Conservation (phyloP, 2,888 invertebrate genomes). For the Apodemia mormo region DNA sequence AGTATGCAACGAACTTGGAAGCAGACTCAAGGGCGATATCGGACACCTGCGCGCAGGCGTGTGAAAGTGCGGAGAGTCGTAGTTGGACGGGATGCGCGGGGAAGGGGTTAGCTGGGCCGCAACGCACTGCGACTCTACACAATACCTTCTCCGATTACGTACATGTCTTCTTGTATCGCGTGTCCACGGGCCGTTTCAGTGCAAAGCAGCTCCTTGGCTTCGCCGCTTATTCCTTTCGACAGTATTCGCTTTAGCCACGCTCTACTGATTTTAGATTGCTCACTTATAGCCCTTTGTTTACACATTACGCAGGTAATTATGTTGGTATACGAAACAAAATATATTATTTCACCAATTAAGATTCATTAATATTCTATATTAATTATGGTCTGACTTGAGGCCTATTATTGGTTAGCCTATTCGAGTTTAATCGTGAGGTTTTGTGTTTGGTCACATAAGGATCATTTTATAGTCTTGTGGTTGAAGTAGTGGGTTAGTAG, state of each 20-base stretch:
- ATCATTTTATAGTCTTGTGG: too few species aligned
- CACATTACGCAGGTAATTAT: conserved; percentile 13
- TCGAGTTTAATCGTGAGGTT: too few species aligned
- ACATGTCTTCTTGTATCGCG: conserved; percentile 70
- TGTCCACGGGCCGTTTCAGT: conserved; percentile 46
- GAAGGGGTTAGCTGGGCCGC: conserved; percentile 48
- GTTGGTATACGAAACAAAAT: neutral
- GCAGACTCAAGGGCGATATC: conserved; percentile 75
- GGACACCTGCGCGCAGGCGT: conserved; percentile 79
- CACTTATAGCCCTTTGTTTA: conserved; percentile 39
- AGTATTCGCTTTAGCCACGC: conserved; percentile 64
- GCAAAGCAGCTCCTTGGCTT: conserved; percentile 45
- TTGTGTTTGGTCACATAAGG: too few species aligned
- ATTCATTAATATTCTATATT: too few species aligned
- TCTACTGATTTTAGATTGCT: conserved; percentile 57
- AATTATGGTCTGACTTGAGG: too few species aligned
- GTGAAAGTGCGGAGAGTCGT: conserved; percentile 63
- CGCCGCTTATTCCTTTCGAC: conserved; percentile 68
- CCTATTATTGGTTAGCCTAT: too few species aligned
- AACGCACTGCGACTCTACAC: conserved; percentile 76
- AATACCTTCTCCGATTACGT: conserved; percentile 78
- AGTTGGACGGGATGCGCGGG: conserved; percentile 39
- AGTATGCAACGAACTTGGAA: conserved; percentile 59
- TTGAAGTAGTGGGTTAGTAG: too few species aligned
- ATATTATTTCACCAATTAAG: neutral